Conservation (phyloP, 2,797 vertebrate species). For the Malurus splendens region DNA sequence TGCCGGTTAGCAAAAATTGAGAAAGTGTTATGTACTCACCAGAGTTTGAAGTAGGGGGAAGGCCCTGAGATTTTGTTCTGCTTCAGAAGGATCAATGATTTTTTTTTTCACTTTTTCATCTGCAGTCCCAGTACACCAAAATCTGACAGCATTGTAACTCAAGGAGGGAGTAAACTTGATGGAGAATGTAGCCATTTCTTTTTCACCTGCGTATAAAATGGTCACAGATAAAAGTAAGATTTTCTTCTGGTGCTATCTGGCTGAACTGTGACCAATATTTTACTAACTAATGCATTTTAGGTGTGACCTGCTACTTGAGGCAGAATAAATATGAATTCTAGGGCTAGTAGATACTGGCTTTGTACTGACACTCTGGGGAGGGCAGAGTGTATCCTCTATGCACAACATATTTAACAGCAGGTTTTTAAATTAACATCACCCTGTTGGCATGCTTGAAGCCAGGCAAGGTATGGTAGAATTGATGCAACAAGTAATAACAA, state of each 20-base stretch:
- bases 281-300: neutral
- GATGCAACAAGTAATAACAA: neutral
- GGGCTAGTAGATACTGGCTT: neutral
- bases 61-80: neutral
- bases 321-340: neutral
- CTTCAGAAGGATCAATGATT: neutral
- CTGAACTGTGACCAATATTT: neutral
- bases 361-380: neutral
- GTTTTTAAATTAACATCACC: neutral
- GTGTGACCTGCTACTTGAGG: neutral
- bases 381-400: neutral
- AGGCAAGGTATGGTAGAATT: neutral
- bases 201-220: neutral
- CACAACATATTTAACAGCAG: neutral
- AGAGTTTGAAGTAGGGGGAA: neutral
- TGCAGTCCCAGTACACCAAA: neutral
- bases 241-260: neutral
- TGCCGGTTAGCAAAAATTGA: neutral
- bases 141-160: neutral
- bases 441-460: neutral
- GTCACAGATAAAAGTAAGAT: neutral
- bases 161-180: neutral
- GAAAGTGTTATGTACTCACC: fast-evolving
- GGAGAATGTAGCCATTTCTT: neutral
- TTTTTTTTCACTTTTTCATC: neutral